Base-by-base conservation (phyloP, 2,888 invertebrate genomes). In the Rhaphigaster nebulosa region DNA sequence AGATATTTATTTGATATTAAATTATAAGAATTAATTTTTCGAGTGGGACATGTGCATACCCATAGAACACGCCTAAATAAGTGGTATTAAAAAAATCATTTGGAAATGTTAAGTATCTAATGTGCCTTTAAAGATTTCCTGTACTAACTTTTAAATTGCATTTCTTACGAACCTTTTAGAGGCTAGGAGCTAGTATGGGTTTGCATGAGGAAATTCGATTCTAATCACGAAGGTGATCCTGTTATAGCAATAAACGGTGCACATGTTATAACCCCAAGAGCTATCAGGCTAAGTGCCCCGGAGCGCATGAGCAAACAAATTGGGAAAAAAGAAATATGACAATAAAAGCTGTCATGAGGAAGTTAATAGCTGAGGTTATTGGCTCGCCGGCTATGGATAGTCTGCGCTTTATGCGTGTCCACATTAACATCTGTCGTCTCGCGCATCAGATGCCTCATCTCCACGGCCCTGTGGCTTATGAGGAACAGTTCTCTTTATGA, bases 351-450 rank as follows among this genome's bases (percentile, higher is more conserved):
- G 84, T 50, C 84, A 84, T 84, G 84, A 84, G 84, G 84, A 84
- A 84, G 84, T 84, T 84, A 50, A 84, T 84, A 50, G 45, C 45
- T 84, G 84, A 84, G 84, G 84, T 70, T 50, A 84, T 84, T 84
- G 84, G 84, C 84, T 84, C n/a, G 84, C 45, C 84, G 84, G 84
- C 45, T 45, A 84, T 84, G 84, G 84, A 84, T 84, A 45, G 41
- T 18, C 84, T 50, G 84, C 41, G n/a, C 84, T 84, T 84, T 84
- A 84, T 84, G 84, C 84, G 84, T 84, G 84, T 84, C 84, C 84
- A 38, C 84, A 84, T 84, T 84, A 84, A 84, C 84, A 84, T 84
- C 84, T 84, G 84, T 50, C 84, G 84, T 50, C 84, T 84, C 84
- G 45, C 41, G 45, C 84, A 50, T 84, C 80, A 80, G 80, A 41